Conservation (phyloP, 2,888 invertebrate species). For the Keiferia lycopersicella region DNA sequence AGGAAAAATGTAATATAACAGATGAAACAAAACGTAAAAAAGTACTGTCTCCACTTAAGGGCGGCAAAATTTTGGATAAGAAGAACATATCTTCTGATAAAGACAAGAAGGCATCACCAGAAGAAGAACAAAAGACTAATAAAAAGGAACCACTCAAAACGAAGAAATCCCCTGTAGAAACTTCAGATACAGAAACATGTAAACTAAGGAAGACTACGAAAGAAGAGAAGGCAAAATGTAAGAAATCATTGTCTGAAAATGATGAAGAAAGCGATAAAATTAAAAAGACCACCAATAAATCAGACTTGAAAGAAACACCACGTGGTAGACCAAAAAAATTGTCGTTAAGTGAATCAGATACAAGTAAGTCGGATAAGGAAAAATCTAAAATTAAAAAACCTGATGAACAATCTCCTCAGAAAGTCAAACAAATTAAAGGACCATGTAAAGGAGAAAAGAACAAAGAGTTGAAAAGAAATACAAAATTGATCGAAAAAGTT, state of each 20-base stretch:
- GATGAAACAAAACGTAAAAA: not conserved
- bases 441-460: slow-evolving; percentile 44
- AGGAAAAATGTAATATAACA: not conserved
- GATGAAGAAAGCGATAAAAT: slow-evolving; percentile 17
- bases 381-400: slow-evolving; percentile 25
- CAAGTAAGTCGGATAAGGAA: slow-evolving; percentile 23
- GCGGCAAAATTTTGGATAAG: not conserved
- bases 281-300: not conserved
- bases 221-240: slow-evolving; percentile 8
- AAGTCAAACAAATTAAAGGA: slow-evolving; percentile 26
- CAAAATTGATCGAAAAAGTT: slow-evolving; percentile 49
- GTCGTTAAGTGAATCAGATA: slow-evolving; percentile 7
- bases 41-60: not conserved
- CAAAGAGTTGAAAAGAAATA: slow-evolving; percentile 47
- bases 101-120: slow-evolving; percentile 26
- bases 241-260: slow-evolving; percentile 10
- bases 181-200: slow-evolving; percentile 7
- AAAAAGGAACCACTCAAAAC: slow-evolving; percentile 15
- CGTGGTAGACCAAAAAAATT: slow-evolving; percentile 11
- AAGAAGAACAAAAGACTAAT: slow-evolving; percentile 15
- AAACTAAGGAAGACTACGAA: not conserved
- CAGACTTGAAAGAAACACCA: slow-evolving; percentile 10
- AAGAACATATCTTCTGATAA: not conserved
- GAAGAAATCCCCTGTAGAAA: not conserved
- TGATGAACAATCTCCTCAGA: slow-evolving; percentile 9